Evolutionary conservation across 2,113 vertebrate genomes (phyloP).

Genomic region (Hippolais icterina): DNA sequence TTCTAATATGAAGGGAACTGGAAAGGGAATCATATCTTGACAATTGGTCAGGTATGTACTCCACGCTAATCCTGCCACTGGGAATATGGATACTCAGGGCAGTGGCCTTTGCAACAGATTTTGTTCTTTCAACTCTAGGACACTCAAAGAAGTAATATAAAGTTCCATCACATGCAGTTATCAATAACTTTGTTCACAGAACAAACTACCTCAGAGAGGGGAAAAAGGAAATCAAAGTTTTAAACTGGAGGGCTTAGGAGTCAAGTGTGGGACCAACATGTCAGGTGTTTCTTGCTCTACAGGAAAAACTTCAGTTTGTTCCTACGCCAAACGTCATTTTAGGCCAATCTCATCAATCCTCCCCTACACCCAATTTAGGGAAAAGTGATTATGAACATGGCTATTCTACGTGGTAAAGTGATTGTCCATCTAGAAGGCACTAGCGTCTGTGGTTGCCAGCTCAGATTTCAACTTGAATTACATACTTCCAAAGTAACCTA

Average conservation of each 20-base stretch:
- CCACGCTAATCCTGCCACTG: background rate
- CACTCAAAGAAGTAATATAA: background rate
- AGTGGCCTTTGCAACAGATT: background rate
- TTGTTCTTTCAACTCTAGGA: background rate
- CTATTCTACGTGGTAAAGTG: background rate
- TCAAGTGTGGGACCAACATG: background rate
- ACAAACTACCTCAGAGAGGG: background rate
- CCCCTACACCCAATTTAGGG: background rate
- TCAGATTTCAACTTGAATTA: background rate
- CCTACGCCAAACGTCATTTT: background rate
- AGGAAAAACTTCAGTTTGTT: background rate
- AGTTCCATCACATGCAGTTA: background rate
- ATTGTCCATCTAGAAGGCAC: background rate
- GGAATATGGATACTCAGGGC: background rate
- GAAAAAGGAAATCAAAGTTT: background rate
- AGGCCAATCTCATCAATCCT: background rate
- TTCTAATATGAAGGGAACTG: background rate
- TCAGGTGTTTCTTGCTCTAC: rapidly evolving
- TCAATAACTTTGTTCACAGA: background rate
- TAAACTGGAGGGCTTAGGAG: background rate
- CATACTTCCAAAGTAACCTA: background rate
- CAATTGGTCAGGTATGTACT: background rate
- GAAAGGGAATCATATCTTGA: background rate
- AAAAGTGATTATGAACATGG: background rate
- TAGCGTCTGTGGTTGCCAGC: background rate